Conservation (phyloP, 2,797 vertebrate species). For the Intellagama lesueurii region DNA sequence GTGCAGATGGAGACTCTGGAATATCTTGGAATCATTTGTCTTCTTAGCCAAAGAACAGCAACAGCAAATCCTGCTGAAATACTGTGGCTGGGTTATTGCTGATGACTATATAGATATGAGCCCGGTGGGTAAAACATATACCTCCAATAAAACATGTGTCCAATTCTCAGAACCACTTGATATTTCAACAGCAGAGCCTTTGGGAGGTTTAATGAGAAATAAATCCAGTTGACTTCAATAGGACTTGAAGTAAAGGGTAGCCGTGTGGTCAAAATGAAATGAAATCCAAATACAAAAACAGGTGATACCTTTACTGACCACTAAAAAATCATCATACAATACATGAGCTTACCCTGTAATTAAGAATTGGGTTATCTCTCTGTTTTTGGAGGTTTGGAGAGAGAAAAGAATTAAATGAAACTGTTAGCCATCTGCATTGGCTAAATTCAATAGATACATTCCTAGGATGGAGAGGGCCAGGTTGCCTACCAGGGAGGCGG, state of each 20-base stretch:
- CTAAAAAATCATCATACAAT: no score
- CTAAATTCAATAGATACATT: no score
- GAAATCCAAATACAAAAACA: no score
- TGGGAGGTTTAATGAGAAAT: neutral
- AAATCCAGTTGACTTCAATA: no score
- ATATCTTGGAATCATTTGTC: neutral
- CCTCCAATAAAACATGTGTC: neutral
- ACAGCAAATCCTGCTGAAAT: neutral
- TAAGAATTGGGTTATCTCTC: no score
- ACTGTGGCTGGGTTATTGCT: neutral
- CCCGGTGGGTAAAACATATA: neutral
- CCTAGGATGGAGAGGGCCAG: no score
- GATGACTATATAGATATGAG: neutral
- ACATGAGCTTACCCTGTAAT: neutral
- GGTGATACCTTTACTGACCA: no score
- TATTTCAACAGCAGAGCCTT: neutral
- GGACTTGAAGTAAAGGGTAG: no score
- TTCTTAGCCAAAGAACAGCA: neutral
- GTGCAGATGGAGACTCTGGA: conserved; percentile 18
- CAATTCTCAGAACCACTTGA: neutral
- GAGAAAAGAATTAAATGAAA: neutral
- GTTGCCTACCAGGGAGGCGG: no score
- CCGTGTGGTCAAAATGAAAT: no score
- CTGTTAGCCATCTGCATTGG: no score
- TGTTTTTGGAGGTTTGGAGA: no score